Conservation (phyloP, 2,888 invertebrate species). For the Tetranychus piercei region DNA sequence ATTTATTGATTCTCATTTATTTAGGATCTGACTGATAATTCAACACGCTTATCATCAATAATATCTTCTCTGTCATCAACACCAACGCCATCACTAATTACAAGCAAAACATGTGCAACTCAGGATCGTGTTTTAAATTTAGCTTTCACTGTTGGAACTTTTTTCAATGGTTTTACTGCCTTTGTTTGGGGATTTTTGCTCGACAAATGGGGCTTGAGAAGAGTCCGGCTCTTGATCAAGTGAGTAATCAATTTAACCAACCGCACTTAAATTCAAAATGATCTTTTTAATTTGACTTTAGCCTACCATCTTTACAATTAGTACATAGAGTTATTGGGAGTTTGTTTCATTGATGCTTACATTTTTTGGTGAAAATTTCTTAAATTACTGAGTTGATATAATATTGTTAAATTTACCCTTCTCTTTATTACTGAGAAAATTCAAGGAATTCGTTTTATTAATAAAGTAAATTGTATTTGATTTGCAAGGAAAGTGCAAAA, state of each 20-base stretch:
- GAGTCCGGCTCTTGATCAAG: slow-evolving; percentile 27
- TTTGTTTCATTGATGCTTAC: neutral
- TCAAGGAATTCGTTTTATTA: too few species aligned
- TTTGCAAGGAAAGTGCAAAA: too few species aligned
- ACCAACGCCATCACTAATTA: neutral
- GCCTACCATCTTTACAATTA: neutral
- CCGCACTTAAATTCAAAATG: neutral
- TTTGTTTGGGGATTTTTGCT: slow-evolving; percentile 28
- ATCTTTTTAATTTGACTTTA: neutral
- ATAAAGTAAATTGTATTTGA: too few species aligned
- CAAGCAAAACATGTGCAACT: slow-evolving; percentile 2
- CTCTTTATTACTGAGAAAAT: too few species aligned
- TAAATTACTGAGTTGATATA: too few species aligned
- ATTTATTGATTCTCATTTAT: neutral
- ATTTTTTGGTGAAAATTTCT: neutral
- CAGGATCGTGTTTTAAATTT: slow-evolving; percentile 26
- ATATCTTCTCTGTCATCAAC: neutral
- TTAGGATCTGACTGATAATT: neutral
- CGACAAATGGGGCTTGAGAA: slow-evolving; percentile 26
- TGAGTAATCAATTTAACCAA: slow-evolving; percentile 15
- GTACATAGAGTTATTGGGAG: too few species aligned
- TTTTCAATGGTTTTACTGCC: slow-evolving; percentile 26
- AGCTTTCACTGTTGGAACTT: slow-evolving; percentile 26
- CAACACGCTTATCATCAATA: neutral
- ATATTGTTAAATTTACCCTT: too few species aligned